Conservation (phyloP, 1,140 invertebrate species). For the Drosophila littoralis region DNA sequence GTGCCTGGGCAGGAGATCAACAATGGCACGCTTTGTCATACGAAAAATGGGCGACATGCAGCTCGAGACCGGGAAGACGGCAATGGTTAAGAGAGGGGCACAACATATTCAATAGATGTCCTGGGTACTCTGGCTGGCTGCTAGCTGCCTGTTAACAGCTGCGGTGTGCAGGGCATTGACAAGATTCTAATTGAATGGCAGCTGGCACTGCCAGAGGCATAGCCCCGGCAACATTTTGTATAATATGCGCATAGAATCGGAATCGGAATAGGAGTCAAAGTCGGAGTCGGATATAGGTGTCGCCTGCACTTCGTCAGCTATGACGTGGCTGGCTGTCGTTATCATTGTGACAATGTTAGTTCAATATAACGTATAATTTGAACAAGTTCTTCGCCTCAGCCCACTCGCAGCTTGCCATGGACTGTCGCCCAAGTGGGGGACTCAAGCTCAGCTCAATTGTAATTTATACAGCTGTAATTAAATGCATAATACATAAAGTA, state of each 20-base stretch:
- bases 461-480: constrained; percentile 13
- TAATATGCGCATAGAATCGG: constrained; percentile 36
- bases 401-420: neutral
- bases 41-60: constrained; percentile 48
- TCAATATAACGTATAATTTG: constrained; percentile 53
- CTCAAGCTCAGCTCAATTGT: neutral
- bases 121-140: neutral
- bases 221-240: constrained; percentile 40
- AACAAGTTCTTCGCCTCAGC: constrained; percentile 20
- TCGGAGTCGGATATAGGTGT: constrained; percentile 33
- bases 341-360: constrained; percentile 36
- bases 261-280: constrained; percentile 12
- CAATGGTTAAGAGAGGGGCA: neutral
- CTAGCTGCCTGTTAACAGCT: constrained; percentile 25
- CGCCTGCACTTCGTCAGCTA: constrained; percentile 11
- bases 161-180: constrained; percentile 34
- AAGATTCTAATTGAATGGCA: constrained; percentile 56
- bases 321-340: constrained; percentile 3
- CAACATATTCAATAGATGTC: constrained; percentile 44
- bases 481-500: constrained; percentile 4
- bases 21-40: constrained; percentile 53
- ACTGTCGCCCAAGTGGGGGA: neutral
- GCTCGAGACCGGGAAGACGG: neutral
- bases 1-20: constrained; percentile 38
- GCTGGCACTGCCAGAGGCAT: constrained; percentile 21